Evolutionary conservation across 2,888 invertebrate species (phyloP).

Genomic region (Rhaphigaster nebulosa): DNA sequence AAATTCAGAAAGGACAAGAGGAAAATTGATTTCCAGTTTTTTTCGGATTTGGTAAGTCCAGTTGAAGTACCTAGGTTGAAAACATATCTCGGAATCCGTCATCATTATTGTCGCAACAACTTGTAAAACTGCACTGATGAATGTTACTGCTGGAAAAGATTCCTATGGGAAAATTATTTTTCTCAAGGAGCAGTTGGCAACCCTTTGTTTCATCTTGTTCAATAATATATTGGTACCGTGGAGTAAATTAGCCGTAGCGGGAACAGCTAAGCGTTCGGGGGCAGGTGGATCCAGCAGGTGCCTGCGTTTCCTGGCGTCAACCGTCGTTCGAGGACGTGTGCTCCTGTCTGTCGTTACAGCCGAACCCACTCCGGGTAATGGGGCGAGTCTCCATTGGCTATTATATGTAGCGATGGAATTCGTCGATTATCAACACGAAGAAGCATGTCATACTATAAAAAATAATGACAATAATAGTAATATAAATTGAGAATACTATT

Average conservation of each 20-base stretch:
- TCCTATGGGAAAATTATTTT: neutral
- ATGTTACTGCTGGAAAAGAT: neutral
- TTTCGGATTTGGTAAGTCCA: too few relatives aligned
- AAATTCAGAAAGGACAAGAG: neutral
- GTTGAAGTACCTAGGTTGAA: too few relatives aligned
- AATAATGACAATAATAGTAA: neutral
- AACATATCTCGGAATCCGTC: too few relatives aligned
- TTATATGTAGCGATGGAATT: neutral
- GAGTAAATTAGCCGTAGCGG: neutral
- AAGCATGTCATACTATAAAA: neutral
- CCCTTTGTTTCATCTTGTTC: neutral
- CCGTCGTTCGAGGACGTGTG: neutral
- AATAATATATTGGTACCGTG: neutral
- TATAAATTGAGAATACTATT: too few relatives aligned
- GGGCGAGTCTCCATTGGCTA: neutral
- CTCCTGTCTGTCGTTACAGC: neutral
- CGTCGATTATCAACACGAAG: neutral
- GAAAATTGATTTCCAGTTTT: neutral
- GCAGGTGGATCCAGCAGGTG: neutral
- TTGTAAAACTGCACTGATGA: neutral
- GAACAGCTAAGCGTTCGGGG: neutral
- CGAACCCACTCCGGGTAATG: neutral
- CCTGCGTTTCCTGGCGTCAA: neutral
- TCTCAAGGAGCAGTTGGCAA: neutral
- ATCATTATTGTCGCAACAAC: neutral